A percentile compares a stretch with the other conserved stretches of the same genome.
Conservation (phyloP, 2,797 vertebrate genomes). For the Pseudochromis fuscus region DNA sequence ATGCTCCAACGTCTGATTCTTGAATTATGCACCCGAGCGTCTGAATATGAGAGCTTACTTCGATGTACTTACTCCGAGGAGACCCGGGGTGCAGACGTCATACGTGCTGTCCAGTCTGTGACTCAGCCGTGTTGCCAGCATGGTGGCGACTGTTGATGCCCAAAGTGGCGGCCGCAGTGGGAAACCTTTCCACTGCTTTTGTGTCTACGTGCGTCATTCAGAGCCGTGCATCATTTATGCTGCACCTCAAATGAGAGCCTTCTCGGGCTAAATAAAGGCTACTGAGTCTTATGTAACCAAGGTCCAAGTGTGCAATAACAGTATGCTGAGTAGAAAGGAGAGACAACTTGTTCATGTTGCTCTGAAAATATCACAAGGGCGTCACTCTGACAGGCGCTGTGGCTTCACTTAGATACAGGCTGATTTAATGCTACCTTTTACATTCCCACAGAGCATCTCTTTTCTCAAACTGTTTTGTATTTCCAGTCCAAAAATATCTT, state of each 20-base stretch:
- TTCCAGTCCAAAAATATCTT: background rate
- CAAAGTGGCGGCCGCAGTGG: slow-evolving; percentile 54
- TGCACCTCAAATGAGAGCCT: slow-evolving; percentile 82
- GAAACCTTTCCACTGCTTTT: slow-evolving; percentile 77
- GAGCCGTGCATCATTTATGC: slow-evolving; percentile 75
- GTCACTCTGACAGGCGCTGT: slow-evolving; percentile 31
- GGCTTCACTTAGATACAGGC: slow-evolving; percentile 15
- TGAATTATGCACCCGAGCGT: slow-evolving; percentile 46
- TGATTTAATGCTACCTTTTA: slow-evolving; percentile 8
- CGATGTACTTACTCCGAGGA: slow-evolving; percentile 6
- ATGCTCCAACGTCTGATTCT: slow-evolving; percentile 38
- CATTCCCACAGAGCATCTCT: slow-evolving; percentile 20
- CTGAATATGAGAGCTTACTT: slow-evolving; percentile 37
- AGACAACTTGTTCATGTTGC: slow-evolving; percentile 56
- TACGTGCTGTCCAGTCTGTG: slow-evolving; percentile 44
- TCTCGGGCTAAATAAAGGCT: slow-evolving; percentile 75
- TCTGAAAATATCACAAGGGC: slow-evolving; percentile 61
- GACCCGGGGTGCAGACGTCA: slow-evolving; percentile 42
- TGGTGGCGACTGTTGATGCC: slow-evolving; percentile 58
- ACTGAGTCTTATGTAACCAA: slow-evolving; percentile 66
- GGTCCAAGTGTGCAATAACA: slow-evolving; percentile 65
- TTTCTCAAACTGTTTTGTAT: too few species aligned
- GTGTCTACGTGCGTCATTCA: slow-evolving; percentile 82
- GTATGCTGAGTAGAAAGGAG: slow-evolving; percentile 37
- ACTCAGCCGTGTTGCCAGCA: slow-evolving; percentile 68